Base-by-base conservation (phyloP, 30 jellyfish, hydroid and myxozoan species). In the Hydractinia symbiolongicarpus region DNA sequence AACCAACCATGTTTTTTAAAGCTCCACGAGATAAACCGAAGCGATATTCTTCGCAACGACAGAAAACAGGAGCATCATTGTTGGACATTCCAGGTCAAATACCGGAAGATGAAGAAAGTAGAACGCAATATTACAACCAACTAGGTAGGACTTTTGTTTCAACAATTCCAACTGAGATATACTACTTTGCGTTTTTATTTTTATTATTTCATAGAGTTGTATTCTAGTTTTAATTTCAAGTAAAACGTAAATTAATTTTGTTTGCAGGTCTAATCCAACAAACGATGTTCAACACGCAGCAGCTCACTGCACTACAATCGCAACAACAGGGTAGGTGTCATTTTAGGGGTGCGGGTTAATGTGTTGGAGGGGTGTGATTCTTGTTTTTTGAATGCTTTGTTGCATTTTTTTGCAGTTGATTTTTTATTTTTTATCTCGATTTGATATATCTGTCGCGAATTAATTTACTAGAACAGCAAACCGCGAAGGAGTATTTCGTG, bases 41-140 rank as follows among this genome's bases (percentile, higher is more conserved):
- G 83, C 83, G 96, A 15, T 89, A 89, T 66, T 89, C 96, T 7
- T 76, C 95, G 20, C 96, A 89, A 53, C 83, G 96, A 20, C 96
- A 79, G 68, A 67, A 76, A 73, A 84, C 80, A 19, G 80, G 80
- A 6, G 51, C 61, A 30, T 71, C 80, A 30, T 4, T 71, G 80
- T 20, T 71, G 60, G 80, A 71, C 60, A 71, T 71, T n/a, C 13
- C 80, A 19, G 61, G 61, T 19, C 80, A 71, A 71, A 30, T 71
- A 50, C 61, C 80, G 17, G 80, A 71, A 71, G 56, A 30, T 71
- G 80, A 30, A 8, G 80, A 71, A 8, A n/a, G 61, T 6, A 71
- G 17, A 60, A 7, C 9, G 1, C 80, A 78, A 50, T 78, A 78
- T 78, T 61, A 17, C 50, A 17, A 20, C 40, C 82, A 73, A 50